Evolutionary conservation across 2,888 invertebrate genomes (phyloP), one percentile per base, ranked within the genome.

Genomic region (Zygaena filipendulae): DNA sequence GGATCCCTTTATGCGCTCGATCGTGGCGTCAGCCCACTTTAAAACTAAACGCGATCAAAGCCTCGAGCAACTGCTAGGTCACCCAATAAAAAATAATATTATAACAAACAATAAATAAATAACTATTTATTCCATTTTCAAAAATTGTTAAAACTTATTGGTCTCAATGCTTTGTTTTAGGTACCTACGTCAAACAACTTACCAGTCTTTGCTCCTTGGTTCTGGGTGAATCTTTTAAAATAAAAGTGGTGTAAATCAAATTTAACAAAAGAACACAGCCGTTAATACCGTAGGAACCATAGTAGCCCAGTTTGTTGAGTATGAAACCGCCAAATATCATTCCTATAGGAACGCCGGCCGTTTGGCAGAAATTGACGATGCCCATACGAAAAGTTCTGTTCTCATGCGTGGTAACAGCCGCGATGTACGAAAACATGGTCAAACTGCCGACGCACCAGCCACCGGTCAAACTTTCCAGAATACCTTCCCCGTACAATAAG

Each of bases 261-360:
- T 89, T 87, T 11, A 88, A 45, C 3, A 85, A 52, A 52, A 91
- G 89, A 39, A 91, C 69, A 7, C 67, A 57, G 0, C 85, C 84
- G 7, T 88, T 83, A 24, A 90, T 75, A 2, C 85, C 82, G 51
- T 89, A 92, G 7, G 90, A 85, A 2, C 91, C 91, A 49, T 91
- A 91, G 54, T 89, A 92, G 0, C 91, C 90, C 21, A 86, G 83
- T 47, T 84, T 79, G 55, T 79, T 84, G 31, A 85, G 49, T 21
- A 94, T 61, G 10, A 91, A 77, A 0, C 95, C 95, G 50, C 92
- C 92, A 2, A 90, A 57, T 1, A 91, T 89, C 72, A 92, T 87
- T 1, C 95, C 95, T n/a, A 94, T 82, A 0, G 94, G 93, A 27
- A 93, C 88, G 1, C 93, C 92, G 11, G 92, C 81, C 4, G 93